Evolutionary conservation across 2,888 invertebrate genomes (phyloP).

Genomic region (Ethmia dodecea): DNA sequence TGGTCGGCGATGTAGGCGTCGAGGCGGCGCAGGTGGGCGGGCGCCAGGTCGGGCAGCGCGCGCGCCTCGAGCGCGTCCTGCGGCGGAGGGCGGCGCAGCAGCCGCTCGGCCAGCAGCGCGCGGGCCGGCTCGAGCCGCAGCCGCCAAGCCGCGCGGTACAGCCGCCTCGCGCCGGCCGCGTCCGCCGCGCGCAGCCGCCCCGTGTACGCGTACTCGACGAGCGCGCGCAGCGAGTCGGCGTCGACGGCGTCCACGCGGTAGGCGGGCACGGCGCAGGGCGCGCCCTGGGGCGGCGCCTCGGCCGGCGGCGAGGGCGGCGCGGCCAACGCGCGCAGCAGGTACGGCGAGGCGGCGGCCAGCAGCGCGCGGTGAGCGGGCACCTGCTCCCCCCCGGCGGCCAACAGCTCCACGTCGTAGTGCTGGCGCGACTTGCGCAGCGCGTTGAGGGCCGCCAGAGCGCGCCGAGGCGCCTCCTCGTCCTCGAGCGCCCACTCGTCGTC

Average conservation of each 20-base stretch:
- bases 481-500: conserved; percentile 68
- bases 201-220: conserved; percentile 91
- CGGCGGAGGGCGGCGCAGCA: conserved; percentile 78
- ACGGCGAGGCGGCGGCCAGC: conserved; percentile 86
- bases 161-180: conserved; percentile 79
- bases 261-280: conserved; percentile 28
- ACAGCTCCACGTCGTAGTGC: conserved; percentile 91
- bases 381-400: conserved; percentile 78
- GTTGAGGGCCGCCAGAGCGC: conserved; percentile 82
- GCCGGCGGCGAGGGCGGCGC: conserved; percentile 87
- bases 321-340: conserved; percentile 84
- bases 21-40: conserved; percentile 65
- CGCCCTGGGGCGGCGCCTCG: conserved; percentile 85
- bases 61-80: conserved; percentile 77
- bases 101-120: conserved; percentile 82
- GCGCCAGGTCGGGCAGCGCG: conserved; percentile 80
- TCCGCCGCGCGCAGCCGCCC: conserved; percentile 73
- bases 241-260: conserved; percentile 40
- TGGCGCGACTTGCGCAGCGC: conserved; percentile 89
- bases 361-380: conserved; percentile 86
- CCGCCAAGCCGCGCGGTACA: conserved; percentile 88
- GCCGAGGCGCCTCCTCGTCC: conserved; percentile 77
- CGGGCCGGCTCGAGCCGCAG: conserved; percentile 87
- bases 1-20: conserved; percentile 84
- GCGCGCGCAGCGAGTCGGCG: conserved; percentile 81